These are phyloP conservation scores for Phengaris arion DNA, from an alignment of 2,888 invertebrate species.

Conservation along the genomic window DNA sequence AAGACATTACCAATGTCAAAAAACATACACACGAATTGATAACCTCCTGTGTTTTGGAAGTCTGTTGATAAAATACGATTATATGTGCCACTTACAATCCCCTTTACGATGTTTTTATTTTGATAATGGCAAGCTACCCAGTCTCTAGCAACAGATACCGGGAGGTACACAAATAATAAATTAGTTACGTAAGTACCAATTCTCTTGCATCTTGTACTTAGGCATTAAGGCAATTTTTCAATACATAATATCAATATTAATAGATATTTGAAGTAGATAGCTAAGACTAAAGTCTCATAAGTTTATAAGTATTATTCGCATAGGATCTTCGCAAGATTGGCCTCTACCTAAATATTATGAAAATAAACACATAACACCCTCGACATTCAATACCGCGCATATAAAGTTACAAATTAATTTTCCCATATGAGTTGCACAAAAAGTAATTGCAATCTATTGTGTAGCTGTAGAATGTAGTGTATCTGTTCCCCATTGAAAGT, in stretches of 20 bases:
- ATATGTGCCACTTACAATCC: slow-evolving; percentile 10
- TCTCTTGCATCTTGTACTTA: too few species aligned
- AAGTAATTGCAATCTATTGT: slow-evolving; percentile 76
- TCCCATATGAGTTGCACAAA: slow-evolving; percentile 71
- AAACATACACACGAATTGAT: too few species aligned
- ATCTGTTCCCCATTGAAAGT: slow-evolving; percentile 68
- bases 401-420: slow-evolving; percentile 58
- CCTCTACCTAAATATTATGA: neutral
- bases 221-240: too few species aligned
- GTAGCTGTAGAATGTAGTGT: slow-evolving; percentile 50
- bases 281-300: too few species aligned
- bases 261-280: too few species aligned
- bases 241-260: too few species aligned
- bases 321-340: neutral
- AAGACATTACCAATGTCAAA: too few species aligned
- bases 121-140: neutral
- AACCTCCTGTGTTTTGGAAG: too few species aligned
- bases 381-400: neutral
- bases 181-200: neutral
- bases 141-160: neutral
- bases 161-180: neutral
- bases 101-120: slow-evolving; percentile 5
- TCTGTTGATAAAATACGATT: slow-evolving; percentile 1
- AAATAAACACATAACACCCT: slow-evolving; percentile 12
- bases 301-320: too few species aligned